Evolutionary conservation across 2,888 invertebrate species (phyloP), one percentile per base, ranked within the genome.

Genomic region (Eupelmus urozonus): DNA sequence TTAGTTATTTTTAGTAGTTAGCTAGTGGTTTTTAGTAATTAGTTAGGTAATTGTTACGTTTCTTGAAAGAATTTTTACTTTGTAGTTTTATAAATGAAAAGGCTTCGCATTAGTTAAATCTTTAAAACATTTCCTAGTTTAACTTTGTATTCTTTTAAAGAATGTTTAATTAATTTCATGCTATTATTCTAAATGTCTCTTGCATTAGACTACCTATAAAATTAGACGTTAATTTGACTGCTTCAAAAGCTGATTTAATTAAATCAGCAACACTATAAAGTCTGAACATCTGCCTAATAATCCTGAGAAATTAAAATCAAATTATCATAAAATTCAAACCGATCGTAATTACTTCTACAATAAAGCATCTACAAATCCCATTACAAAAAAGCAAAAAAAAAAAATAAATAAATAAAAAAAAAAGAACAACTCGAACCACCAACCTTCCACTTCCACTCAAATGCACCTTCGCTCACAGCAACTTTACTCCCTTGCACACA

Each of bases 141-240:
- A 49, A 49, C 4, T n/a, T 49, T 49, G 13, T n/a, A 49, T 4
- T n/a, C 49, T n/a, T 53, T 13, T 45, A 57, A 16, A 11, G 5
- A 57, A 57, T 27, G 57, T 57, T 57, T 27, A 57, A 57, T 57
- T 20, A 57, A 57, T 13, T 51, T 51, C n/a, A 51, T 51, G n/a
- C 11, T 18, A 20, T 18, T 11, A 1, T 51, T 51, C 2, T 45
- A 13, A 13, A 45, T 13, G 4, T 13, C 16, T 45, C 45, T 45
- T 16, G 13, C 45, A 45, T 45, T 45, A 2, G 18, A 20, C 51
- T 51, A 18, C 51, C 1, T 18, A 18, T 51, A 18, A 18, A 20
- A 51, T 51, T 20, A 51, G 20, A n/a, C 3, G 51, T 2, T 18
- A 18, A 51, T 51, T 51, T n/a, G 51, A n/a, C 4, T 5, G 25